Conservation (phyloP, 92 coral and sea anemone species). For the Zoanthus solanderi region DNA sequence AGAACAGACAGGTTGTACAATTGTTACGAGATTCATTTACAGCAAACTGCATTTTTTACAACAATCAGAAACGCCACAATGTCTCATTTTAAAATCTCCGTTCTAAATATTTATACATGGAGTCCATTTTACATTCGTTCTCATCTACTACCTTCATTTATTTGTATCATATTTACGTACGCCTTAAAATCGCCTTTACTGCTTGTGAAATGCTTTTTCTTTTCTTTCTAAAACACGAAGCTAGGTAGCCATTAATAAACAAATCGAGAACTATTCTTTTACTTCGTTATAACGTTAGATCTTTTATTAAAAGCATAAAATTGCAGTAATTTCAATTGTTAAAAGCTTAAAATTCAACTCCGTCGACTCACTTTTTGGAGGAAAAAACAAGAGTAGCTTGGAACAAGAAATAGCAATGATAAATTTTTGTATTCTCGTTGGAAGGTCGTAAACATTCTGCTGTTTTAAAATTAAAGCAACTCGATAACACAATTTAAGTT, state of each 20-base stretch:
- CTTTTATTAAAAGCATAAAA: not conserved
- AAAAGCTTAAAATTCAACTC: too few relatives aligned
- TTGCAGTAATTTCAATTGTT: too few relatives aligned
- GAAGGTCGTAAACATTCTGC: too few relatives aligned
- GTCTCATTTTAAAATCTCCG: not conserved
- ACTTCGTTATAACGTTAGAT: not conserved
- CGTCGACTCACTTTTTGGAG: too few relatives aligned
- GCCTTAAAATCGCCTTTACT: not conserved
- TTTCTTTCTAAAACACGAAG: not conserved
- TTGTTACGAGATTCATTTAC: not conserved
- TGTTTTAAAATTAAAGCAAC: not conserved
- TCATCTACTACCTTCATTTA: not conserved
- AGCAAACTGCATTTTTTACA: constrained; percentile 10
- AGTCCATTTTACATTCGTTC: not conserved
- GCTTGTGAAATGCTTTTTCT: not conserved
- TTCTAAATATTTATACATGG: not conserved
- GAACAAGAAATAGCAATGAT: too few relatives aligned
- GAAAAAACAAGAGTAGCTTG: too few relatives aligned
- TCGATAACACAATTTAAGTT: not conserved
- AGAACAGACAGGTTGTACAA: constrained; percentile 23
- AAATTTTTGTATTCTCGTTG: too few relatives aligned
- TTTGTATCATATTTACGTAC: not conserved
- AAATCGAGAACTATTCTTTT: constrained; percentile 3
- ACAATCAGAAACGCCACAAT: not conserved
- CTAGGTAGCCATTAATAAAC: not conserved